These are phyloP conservation scores for Ctenicera cuprea DNA, from an alignment of 2,888 invertebrate species.

Conservation along the genomic window DNA sequence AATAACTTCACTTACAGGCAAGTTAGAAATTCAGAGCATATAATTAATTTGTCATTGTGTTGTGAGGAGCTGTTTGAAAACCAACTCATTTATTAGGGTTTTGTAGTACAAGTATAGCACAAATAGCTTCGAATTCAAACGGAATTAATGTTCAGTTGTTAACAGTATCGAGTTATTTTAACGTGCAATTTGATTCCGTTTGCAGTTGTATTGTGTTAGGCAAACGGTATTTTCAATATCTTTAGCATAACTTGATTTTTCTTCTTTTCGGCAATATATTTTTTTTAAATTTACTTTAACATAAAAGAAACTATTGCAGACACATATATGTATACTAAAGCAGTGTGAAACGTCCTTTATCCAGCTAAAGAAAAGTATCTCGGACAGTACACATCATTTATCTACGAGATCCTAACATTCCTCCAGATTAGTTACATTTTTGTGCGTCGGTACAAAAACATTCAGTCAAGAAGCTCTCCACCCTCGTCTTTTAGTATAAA, in stretches of 20 bases:
- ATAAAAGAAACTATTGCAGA: background rate
- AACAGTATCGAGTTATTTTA: background rate
- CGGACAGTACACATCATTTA: conserved; percentile 23
- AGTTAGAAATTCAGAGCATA: conserved; percentile 1
- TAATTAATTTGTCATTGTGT: conserved; percentile 21
- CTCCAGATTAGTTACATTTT: conserved; percentile 24
- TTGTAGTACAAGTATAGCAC: conserved; percentile 1
- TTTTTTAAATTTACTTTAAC: conserved; percentile 6
- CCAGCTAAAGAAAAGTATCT: conserved; percentile 14
- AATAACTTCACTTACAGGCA: background rate
- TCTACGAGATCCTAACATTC: conserved; percentile 21
- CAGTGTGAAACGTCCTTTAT: background rate
- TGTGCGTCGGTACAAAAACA: conserved; percentile 20
- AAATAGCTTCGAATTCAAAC: conserved; percentile 9
- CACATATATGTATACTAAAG: background rate
- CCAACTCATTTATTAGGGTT: conserved; percentile 22
- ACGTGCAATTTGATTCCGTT: background rate
- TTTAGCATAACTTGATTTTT: no score
- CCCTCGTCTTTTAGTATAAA: conserved; percentile 16
- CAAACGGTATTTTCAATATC: no score
- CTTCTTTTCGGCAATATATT: background rate
- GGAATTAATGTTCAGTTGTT: conserved; percentile 15
- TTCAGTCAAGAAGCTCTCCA: conserved; percentile 14
- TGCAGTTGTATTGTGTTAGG: background rate
- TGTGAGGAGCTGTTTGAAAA: background rate